Evolutionary conservation across 2,888 invertebrate species (phyloP).

Genomic region (Schrankia costaestrigalis): DNA sequence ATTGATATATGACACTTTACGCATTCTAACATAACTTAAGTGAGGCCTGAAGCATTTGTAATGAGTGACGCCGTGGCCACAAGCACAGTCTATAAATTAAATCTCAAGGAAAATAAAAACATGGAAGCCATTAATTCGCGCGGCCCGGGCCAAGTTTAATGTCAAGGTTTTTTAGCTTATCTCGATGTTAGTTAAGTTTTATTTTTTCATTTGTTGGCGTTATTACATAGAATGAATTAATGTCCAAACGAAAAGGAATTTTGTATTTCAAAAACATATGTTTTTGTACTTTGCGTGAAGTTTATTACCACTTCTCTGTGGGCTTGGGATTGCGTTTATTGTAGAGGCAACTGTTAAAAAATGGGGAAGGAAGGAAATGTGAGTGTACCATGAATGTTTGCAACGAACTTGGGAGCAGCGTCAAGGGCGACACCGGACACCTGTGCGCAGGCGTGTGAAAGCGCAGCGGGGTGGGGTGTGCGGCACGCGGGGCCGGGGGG

Average conservation of each 20-base stretch:
- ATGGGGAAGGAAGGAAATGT: not conserved
- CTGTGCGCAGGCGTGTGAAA: constrained; percentile 78
- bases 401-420: constrained; percentile 61
- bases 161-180: constrained; percentile 79
- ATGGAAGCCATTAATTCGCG: constrained; percentile 80
- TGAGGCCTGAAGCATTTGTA: constrained; percentile 67
- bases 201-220: constrained; percentile 66
- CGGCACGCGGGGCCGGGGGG: constrained; percentile 23
- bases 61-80: constrained; percentile 71
- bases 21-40: constrained; percentile 71
- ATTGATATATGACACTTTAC: constrained; percentile 75
- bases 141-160: constrained; percentile 79
- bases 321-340: not conserved
- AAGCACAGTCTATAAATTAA: constrained; percentile 76
- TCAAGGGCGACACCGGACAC: constrained; percentile 79
- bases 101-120: constrained; percentile 81
- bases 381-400: constrained; percentile 33
- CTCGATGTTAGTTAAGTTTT: constrained; percentile 75
- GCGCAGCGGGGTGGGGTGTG: constrained; percentile 45
- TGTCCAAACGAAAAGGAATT: constrained; percentile 49
- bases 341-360: not conserved
- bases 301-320: too few relatives aligned
- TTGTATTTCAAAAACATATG: constrained; percentile 38
- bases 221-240: constrained; percentile 66
- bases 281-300: too few relatives aligned